A percentile compares a stretch with the other conserved stretches of the same genome.
phyloP scores from a whole-genome alignment of 2,113 vertebrate species.

The Dasyornis broadbenti region DNA sequence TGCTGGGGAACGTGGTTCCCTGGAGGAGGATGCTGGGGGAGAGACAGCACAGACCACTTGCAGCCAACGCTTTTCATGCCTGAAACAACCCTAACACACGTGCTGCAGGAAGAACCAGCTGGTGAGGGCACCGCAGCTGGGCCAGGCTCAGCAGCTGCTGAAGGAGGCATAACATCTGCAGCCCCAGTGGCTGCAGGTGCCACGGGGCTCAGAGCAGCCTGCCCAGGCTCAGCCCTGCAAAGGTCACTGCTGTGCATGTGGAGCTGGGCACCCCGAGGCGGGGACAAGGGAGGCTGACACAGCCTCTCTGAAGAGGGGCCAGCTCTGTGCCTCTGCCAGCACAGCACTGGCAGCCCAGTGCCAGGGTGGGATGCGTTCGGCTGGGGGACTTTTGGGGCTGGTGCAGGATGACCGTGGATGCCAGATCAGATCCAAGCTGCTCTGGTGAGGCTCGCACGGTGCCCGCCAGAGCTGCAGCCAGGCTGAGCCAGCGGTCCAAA shows the following conservation, averaged over 20 bases:
- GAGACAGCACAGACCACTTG: background rate
- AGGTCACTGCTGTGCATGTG: fast-evolving
- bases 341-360: fast-evolving
- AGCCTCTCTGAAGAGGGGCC: background rate
- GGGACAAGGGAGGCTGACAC: fast-evolving
- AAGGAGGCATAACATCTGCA: background rate
- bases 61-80: background rate
- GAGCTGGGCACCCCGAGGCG: fast-evolving
- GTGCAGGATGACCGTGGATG: fast-evolving
- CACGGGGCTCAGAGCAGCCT: background rate
- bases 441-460: background rate
- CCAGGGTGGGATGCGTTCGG: background rate
- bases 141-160: background rate
- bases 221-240: fast-evolving
- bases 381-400: background rate
- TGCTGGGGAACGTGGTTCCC: background rate
- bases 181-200: background rate
- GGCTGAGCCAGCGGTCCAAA: background rate
- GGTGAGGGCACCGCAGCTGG: background rate
- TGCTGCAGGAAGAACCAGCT: background rate
- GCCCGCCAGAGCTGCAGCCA: background rate
- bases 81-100: fast-evolving
- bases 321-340: background rate
- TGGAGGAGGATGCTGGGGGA: background rate
- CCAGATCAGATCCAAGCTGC: background rate